Percentiles rank a stretch among this genome's conserved stretches.
phyloP scores from a whole-genome alignment of 1,140 invertebrate genomes.

The Euura lappo region DNA sequence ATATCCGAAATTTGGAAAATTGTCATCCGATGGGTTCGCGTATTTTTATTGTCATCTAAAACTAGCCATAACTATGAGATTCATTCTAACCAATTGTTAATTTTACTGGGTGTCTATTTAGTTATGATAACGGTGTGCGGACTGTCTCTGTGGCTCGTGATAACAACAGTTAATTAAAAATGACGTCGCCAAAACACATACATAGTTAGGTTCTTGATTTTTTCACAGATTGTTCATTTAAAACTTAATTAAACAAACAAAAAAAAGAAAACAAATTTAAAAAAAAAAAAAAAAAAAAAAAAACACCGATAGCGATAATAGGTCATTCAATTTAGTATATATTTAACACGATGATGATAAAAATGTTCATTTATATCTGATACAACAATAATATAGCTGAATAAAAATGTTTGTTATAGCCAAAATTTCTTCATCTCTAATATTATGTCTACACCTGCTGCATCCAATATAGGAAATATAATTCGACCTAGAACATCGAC shows the following conservation, averaged over 20 bases:
- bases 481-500: background rate
- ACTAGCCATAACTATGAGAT: background rate
- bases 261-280: no score
- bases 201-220: background rate
- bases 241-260: no score
- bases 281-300: background rate
- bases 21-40: background rate
- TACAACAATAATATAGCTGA: conserved; percentile 48
- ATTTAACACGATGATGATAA: conserved; percentile 37
- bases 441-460: conserved; percentile 47
- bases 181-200: background rate
- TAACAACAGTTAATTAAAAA: background rate
- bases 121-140: conserved; percentile 5
- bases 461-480: conserved; percentile 8
- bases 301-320: conserved; percentile 22
- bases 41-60: background rate
- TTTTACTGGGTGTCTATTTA: background rate
- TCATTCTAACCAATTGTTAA: conserved; percentile 6
- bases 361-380: conserved; percentile 55
- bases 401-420: conserved; percentile 56
- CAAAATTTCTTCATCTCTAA: conserved; percentile 42
- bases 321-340: conserved; percentile 46
- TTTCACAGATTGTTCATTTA: conserved; percentile 7
- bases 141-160: conserved; percentile 5
- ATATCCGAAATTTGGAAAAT: background rate